These are phyloP conservation scores for Epistrophe eligans DNA, from an alignment of 2,888 invertebrate species.

Conservation along the genomic window DNA sequence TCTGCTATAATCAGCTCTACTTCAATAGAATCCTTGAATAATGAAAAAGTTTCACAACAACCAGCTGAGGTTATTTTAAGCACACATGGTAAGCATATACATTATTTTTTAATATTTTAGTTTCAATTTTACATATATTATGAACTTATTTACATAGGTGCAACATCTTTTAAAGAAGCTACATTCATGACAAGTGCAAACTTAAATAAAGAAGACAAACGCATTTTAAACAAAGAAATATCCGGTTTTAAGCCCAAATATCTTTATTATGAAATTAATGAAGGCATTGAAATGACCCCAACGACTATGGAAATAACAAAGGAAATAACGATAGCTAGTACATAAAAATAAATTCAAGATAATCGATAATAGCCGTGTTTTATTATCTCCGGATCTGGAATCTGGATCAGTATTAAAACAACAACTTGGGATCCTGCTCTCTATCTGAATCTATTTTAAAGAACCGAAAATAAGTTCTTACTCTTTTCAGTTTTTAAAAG, in stretches of 20 bases:
- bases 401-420: no score
- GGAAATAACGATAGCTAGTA: constrained; percentile 61
- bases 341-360: background rate
- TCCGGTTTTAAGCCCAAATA: constrained; percentile 80
- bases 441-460: no score
- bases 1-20: constrained; percentile 24
- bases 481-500: no score
- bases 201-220: constrained; percentile 78
- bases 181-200: constrained; percentile 79
- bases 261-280: constrained; percentile 79
- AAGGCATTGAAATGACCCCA: constrained; percentile 66
- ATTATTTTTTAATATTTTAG: background rate
- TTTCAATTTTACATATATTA: background rate
- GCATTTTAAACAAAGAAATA: constrained; percentile 77
- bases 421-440: no score
- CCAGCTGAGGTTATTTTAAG: constrained; percentile 68
- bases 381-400: no score
- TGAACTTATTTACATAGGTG: constrained; percentile 32
- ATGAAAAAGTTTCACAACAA: constrained; percentile 19
- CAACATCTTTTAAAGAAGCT: constrained; percentile 79
- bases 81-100: constrained; percentile 77
- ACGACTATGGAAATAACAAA: constrained; percentile 69
- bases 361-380: no score
- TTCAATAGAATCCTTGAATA: constrained; percentile 51
- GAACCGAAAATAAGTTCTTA: no score